phyloP scores from a whole-genome alignment of 92 coral and sea anemone genomes.

The Isaurus tuberculatus region DNA sequence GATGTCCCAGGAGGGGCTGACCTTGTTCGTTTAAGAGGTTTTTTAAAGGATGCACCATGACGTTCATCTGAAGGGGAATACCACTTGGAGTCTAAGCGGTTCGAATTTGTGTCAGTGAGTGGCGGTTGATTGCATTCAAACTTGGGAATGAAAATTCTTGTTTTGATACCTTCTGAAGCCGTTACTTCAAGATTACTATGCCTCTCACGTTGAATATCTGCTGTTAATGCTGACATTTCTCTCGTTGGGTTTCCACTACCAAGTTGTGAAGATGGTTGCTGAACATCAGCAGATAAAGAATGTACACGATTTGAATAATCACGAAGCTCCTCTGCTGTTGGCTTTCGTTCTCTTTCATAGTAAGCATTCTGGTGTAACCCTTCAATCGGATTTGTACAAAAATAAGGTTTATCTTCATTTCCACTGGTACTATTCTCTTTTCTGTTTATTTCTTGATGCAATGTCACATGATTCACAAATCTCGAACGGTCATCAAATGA shows the following conservation, averaged over 20 bases:
- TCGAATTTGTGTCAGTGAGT: not conserved
- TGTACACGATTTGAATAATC: constrained; percentile 14
- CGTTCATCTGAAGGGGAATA: constrained; percentile 21
- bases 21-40: constrained; percentile 39
- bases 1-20: constrained; percentile 46
- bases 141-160: constrained; percentile 69
- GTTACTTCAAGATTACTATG: not conserved
- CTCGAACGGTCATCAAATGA: constrained; percentile 82
- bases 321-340: constrained; percentile 32
- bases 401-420: constrained; percentile 32
- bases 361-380: constrained; percentile 13
- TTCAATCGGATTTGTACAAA: constrained; percentile 36
- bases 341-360: constrained; percentile 31
- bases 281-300: not conserved
- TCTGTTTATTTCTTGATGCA: constrained; percentile 68
- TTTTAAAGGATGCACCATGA: constrained; percentile 17
- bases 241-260: not conserved
- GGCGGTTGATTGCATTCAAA: constrained; percentile 58
- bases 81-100: not conserved
- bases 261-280: not conserved
- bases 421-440: constrained; percentile 28
- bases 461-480: constrained; percentile 81
- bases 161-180: constrained; percentile 52
- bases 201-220: not conserved
- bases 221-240: not conserved